Percentiles rank a stretch among this genome's conserved stretches.
Conservation (phyloP, 2,113 vertebrate genomes). For the Plecturocebus donacophilus region DNA sequence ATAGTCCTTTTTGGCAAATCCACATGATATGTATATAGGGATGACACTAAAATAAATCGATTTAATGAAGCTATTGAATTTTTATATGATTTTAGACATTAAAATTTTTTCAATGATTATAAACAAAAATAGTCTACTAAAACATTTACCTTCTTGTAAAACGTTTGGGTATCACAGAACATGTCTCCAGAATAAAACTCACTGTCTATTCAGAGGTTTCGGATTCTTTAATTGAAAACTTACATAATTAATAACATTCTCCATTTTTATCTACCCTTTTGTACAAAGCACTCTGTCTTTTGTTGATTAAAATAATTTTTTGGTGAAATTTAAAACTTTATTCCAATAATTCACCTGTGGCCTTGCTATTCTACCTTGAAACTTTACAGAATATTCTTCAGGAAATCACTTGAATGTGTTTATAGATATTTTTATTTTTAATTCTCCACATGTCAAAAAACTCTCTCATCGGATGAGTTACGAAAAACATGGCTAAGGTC, state of each 20-base stretch:
- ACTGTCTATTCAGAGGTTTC: neutral
- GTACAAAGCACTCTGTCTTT: neutral
- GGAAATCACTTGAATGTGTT: neutral
- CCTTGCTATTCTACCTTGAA: neutral
- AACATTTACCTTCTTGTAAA: neutral
- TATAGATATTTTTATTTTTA: constrained; percentile 8
- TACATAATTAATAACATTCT: neutral
- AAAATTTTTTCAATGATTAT: neutral
- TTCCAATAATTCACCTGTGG: neutral
- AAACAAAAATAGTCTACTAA: neutral
- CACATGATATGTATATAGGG: neutral
- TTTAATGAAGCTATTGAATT: constrained; percentile 1
- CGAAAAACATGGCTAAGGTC: neutral
- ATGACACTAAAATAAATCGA: neutral
- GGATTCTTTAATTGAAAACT: constrained; percentile 22
- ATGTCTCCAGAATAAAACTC: neutral
- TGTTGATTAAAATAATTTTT: constrained; percentile 9
- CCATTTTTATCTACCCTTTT: constrained; percentile 15
- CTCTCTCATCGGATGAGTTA: neutral
- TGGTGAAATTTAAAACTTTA: neutral
- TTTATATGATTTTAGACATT: neutral
- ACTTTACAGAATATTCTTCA: neutral
- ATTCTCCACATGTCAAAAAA: neutral
- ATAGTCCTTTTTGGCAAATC: neutral
- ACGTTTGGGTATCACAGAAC: neutral